These are phyloP conservation scores for Apodemus speciosus DNA, from an alignment of 2,113 vertebrate genomes.

Conservation along the genomic window DNA sequence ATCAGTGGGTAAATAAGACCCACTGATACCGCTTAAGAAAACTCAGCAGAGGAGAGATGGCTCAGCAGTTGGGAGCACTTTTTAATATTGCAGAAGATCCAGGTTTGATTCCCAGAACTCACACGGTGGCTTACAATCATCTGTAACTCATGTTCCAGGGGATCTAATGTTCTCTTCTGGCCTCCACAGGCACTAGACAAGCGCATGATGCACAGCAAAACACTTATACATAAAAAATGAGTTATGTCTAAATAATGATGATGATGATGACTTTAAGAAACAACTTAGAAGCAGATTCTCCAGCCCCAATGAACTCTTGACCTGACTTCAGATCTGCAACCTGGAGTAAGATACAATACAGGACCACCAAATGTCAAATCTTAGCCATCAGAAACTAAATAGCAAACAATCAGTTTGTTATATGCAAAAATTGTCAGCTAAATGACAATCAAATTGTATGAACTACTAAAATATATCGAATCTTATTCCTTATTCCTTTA, in stretches of 20 bases:
- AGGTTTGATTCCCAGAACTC: background rate
- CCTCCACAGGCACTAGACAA: background rate
- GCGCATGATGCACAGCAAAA: background rate
- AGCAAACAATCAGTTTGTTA: background rate
- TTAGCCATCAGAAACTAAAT: background rate
- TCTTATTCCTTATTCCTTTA: background rate
- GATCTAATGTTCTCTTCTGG: background rate
- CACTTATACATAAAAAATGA: background rate
- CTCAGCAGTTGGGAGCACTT: background rate
- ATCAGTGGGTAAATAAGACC: background rate
- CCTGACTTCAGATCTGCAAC: background rate
- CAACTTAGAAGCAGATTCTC: background rate
- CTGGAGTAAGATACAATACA: background rate
- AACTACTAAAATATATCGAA: background rate
- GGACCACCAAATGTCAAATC: background rate
- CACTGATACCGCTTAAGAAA: background rate
- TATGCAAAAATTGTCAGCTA: background rate
- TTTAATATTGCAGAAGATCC: background rate
- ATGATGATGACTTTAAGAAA: background rate
- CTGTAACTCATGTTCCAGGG: background rate
- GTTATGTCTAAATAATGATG: background rate
- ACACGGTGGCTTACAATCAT: background rate
- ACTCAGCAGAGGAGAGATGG: background rate
- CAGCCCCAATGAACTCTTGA: background rate
- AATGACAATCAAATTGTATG: background rate